phyloP scores from a whole-genome alignment of 2,113 vertebrate species.

The Calypte anna region DNA sequence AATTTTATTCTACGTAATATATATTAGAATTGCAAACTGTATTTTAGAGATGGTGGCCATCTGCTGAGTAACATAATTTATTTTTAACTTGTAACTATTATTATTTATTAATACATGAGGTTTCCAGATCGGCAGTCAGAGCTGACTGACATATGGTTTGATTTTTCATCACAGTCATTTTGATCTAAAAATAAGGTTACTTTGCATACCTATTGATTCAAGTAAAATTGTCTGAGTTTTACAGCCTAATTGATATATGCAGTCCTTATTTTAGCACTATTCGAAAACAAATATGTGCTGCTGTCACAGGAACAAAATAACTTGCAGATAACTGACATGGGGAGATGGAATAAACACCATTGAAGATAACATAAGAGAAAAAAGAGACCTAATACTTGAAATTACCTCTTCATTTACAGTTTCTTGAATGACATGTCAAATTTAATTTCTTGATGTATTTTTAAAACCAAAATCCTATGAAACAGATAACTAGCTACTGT shows the following conservation, averaged over 20 bases:
- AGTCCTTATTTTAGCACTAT: background rate
- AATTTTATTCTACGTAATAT: background rate
- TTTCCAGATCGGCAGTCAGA: background rate
- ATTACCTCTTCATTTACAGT: background rate
- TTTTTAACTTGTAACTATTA: background rate
- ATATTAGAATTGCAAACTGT: background rate
- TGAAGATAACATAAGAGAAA: background rate
- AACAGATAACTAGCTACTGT: background rate
- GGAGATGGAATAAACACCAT: background rate
- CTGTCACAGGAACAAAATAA: background rate
- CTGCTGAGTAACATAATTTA: background rate
- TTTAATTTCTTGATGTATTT: background rate
- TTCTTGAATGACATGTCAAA: background rate
- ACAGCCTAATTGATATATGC: background rate
- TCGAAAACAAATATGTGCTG: background rate
- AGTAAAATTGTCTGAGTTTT: background rate
- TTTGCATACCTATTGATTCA: background rate
- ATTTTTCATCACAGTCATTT: background rate
- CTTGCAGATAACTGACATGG: background rate
- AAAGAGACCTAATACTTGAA: background rate
- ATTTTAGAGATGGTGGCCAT: background rate
- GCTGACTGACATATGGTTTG: background rate
- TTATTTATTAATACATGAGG: background rate
- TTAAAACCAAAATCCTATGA: background rate
- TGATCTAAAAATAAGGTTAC: background rate